Evolutionary conservation across 1,140 invertebrate genomes (phyloP).

Genomic region (Camponotus pennsylvanicus): DNA sequence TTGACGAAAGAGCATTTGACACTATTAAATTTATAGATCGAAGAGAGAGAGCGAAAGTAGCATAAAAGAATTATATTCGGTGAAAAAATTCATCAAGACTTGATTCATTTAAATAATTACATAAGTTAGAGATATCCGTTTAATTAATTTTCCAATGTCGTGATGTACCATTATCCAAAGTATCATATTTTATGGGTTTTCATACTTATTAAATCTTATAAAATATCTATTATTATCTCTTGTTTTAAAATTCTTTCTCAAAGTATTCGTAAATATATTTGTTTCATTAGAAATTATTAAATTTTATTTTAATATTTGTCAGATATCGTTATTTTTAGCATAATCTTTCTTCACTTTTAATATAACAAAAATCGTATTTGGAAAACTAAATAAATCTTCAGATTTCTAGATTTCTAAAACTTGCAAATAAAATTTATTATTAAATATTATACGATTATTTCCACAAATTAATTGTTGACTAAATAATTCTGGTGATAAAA

Average conservation of each 20-base stretch:
- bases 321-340: not conserved
- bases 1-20: not conserved
- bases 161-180: not conserved
- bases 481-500: not conserved
- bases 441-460: not conserved
- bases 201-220: not conserved
- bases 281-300: not conserved
- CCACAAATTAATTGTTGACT: not conserved
- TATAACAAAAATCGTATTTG: not conserved
- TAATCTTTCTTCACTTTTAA: not conserved
- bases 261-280: not conserved
- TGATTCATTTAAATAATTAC: constrained; percentile 1
- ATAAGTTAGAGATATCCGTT: not conserved
- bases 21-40: constrained; percentile 30
- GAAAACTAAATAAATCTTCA: not conserved
- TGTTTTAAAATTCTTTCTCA: not conserved
- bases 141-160: not conserved
- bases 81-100: not conserved
- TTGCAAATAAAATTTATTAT: not conserved
- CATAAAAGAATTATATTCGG: not conserved
- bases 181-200: not conserved
- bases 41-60: not conserved
- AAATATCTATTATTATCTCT: not conserved
- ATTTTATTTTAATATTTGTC: not conserved
- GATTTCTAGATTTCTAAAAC: not conserved